Conservation (phyloP, 2,888 invertebrate genomes). For the Clistopyga incitator region DNA sequence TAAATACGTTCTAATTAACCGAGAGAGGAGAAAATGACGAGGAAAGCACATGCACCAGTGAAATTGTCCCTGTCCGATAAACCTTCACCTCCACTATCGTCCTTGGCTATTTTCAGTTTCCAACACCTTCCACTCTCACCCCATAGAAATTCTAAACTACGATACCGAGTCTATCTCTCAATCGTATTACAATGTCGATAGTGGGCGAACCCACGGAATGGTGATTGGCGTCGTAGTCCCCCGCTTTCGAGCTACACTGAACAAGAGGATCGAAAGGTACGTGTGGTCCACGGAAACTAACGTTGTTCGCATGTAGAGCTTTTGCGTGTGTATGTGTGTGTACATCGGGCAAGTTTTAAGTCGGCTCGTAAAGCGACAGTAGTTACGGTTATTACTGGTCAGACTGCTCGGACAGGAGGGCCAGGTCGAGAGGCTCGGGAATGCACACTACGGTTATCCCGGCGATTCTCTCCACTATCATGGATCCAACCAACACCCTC, state of each 20-base stretch:
- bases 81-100: background rate
- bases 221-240: slow-evolving; percentile 53
- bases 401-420: slow-evolving; percentile 73
- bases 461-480: slow-evolving; percentile 35
- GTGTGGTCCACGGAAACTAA: background rate
- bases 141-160: slow-evolving; percentile 39
- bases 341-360: slow-evolving; percentile 73
- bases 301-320: background rate
- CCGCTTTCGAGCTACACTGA: background rate
- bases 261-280: slow-evolving; percentile 7
- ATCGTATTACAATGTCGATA: slow-evolving; percentile 53
- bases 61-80: slow-evolving; percentile 12
- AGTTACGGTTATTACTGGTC: slow-evolving; percentile 78
- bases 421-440: slow-evolving; percentile 72
- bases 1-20: slow-evolving; percentile 28
- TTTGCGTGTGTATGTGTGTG: slow-evolving; percentile 9
- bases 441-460: slow-evolving; percentile 43
- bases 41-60: background rate
- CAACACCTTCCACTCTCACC: slow-evolving; percentile 5
- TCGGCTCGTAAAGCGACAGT: slow-evolving; percentile 76
- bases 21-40: background rate
- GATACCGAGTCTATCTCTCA: slow-evolving; percentile 12
- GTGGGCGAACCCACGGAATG: slow-evolving; percentile 45
- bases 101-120: background rate
- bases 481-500: slow-evolving; percentile 5